Base-by-base conservation (phyloP, 2,113 vertebrate species). In the Galeopterus variegatus region DNA sequence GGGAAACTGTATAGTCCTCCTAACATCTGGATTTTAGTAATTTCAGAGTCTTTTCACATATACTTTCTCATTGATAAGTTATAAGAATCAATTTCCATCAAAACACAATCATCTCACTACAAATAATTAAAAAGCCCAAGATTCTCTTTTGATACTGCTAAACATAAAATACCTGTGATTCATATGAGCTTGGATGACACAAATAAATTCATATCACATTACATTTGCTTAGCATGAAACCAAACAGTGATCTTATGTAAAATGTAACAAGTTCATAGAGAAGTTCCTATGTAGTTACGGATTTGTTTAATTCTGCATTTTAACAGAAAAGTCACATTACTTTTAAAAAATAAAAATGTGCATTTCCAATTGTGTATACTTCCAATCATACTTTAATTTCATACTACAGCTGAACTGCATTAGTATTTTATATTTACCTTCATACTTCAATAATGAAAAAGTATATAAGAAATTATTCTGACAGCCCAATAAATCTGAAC, bases 131-230 rank as follows among this genome's bases (percentile, higher is more conserved):
- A 98, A 97, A 96, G 77, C 75, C 97, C 95, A 98, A 54, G 36
- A 96, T 97, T 98, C 97, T 98, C 98, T 98, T 98, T 98, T 98
- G 94, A 81, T 96, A 97, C 26, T 88, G 90, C 94, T 98, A 98
- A 98, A 98, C 97, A 98, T 97, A 98, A 99, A 98, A 98, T 96
- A 98, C 95, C 98, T 98, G 97, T 98, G 97, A 98, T 98, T 98
- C 85, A 96, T 96, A 97, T 92, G 98, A 98, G 95, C 91, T 97
- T 97, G 97, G 96, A 98, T 96, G 97, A 98, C 93, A 98, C 96
- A 98, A 98, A 98, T 98, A 98, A 90, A 98, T 97, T 97, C 15
- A 5, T 84, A 98, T 98, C 96, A 98, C 97, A 98, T 98, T 97
- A 98, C 97, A 98, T 95, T 0, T 94, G 88, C 90, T 97, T 94